phyloP scores from a whole-genome alignment of 2,888 invertebrate species.

The Exephanes ischioxanthus region DNA sequence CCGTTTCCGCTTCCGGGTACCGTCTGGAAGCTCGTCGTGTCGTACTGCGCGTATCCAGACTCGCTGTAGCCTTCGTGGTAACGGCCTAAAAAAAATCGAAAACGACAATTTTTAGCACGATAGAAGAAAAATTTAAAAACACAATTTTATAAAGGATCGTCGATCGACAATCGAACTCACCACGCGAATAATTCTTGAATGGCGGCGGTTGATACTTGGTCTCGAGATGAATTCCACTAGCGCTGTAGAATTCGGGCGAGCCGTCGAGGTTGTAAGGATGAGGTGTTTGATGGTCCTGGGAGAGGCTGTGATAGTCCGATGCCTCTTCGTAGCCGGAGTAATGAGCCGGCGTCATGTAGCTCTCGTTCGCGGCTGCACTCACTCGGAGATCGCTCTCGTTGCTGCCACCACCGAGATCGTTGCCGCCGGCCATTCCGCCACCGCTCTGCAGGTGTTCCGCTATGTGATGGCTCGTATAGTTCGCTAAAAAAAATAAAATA shows the following conservation, averaged over 20 bases:
- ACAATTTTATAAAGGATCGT: neutral
- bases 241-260: constrained; percentile 91
- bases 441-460: constrained; percentile 80
- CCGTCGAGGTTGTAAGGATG: constrained; percentile 88
- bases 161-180: constrained; percentile 84
- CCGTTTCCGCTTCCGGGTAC: constrained; percentile 88
- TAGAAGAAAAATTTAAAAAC: constrained; percentile 15
- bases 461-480: constrained; percentile 83
- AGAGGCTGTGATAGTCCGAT: constrained; percentile 87
- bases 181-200: constrained; percentile 90
- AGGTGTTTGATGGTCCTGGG: constrained; percentile 85
- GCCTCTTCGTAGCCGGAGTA: constrained; percentile 86
- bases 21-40: constrained; percentile 90
- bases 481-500: constrained; percentile 76
- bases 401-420: constrained; percentile 79
- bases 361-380: constrained; percentile 78
- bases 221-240: constrained; percentile 87
- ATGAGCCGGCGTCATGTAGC: constrained; percentile 83
- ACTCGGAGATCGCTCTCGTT: constrained; percentile 81
- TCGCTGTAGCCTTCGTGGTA: constrained; percentile 85
- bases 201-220: constrained; percentile 91
- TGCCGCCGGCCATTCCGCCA: constrained; percentile 76
- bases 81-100: constrained; percentile 75
- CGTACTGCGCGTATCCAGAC: constrained; percentile 88
- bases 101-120: neutral